Evolutionary conservation across 2,797 vertebrate genomes (phyloP).

Genomic region (Clamator glandarius): DNA sequence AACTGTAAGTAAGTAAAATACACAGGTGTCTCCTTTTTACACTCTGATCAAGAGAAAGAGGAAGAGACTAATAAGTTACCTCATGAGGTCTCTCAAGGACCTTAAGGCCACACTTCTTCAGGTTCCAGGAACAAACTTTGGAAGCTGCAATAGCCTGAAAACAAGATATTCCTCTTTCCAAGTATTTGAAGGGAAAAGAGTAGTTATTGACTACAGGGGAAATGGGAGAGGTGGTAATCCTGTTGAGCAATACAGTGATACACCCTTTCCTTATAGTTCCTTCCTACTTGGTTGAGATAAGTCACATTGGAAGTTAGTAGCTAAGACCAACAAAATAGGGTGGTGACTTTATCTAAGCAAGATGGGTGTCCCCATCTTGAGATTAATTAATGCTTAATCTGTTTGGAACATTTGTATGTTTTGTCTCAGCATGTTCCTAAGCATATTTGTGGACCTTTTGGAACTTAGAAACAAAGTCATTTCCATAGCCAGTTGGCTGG

Average conservation of each 20-base stretch:
- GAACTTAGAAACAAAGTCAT: background rate
- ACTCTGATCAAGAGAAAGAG: background rate
- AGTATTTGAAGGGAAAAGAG: slow-evolving; percentile 8
- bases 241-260: slow-evolving; percentile 12
- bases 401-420: slow-evolving; percentile 36
- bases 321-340: slow-evolving; percentile 10
- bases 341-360: slow-evolving; percentile 33
- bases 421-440: slow-evolving; percentile 5
- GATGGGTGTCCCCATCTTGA: slow-evolving; percentile 4
- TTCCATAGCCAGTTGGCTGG: background rate
- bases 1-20: background rate
- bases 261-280: slow-evolving; percentile 61
- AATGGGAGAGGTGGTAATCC: slow-evolving; percentile 61
- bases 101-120: background rate
- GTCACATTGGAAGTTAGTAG: background rate
- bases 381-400: slow-evolving; percentile 60
- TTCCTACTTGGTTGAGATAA: slow-evolving; percentile 60
- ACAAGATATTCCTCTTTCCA: background rate
- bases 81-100: background rate
- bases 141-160: background rate
- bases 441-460: background rate
- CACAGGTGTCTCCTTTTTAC: background rate
- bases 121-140: background rate
- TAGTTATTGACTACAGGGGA: slow-evolving; percentile 26
- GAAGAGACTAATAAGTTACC: background rate